Base-by-base conservation (phyloP, 2,888 invertebrate genomes). In the Stenichneumon culpator region DNA sequence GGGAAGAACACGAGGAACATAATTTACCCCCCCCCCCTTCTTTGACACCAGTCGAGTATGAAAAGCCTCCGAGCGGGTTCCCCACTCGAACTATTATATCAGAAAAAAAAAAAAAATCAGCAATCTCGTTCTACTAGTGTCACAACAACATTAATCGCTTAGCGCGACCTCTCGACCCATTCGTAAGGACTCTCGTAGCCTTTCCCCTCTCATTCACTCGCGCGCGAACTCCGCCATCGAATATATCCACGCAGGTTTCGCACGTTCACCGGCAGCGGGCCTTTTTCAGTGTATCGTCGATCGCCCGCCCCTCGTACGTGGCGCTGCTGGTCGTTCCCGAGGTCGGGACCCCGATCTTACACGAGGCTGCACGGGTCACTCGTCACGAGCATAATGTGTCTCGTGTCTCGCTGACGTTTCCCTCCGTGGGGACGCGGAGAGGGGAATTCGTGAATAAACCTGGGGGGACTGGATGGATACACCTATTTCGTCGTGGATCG, bases 271-370 rank as follows among this genome's bases (percentile, higher is more conserved):
- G 60, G 44, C 60, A 11, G n/a, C 11, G 19, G 28, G 9, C 50
- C 32, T 39, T 63, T 50, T 22, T 54, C 22, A n/a, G n/a, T 36
- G 70, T 2, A 22, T 54, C 32, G 22, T 25, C 25, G 57, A 44
- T 60, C 52, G 60, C 3, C 7, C 25, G n/a, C 39, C 47, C 47
- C 28, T 1, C 28, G n/a, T 9, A 1, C 25, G n/a, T 44, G 73
- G 60, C 44, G 44, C 47, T 74, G 39, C 44, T 6, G n/a, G 3
- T 72, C 44, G 28, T 32, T 44, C n/a, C 14, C 73, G 82, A 83
- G 87, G 86, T 87, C 86, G 84, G 73, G 84, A 87, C 81, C 83
- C 74, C 82, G 54, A 25, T 4, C 28, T 11, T 63, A 47, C 25
- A 60, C 44, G 25, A 25, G 16, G 9, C 44, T 3, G 9, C 73